Evolutionary conservation across 2,797 vertebrate species (phyloP), one percentile per base, ranked within the genome.

Genomic region (Prunella strophiata): DNA sequence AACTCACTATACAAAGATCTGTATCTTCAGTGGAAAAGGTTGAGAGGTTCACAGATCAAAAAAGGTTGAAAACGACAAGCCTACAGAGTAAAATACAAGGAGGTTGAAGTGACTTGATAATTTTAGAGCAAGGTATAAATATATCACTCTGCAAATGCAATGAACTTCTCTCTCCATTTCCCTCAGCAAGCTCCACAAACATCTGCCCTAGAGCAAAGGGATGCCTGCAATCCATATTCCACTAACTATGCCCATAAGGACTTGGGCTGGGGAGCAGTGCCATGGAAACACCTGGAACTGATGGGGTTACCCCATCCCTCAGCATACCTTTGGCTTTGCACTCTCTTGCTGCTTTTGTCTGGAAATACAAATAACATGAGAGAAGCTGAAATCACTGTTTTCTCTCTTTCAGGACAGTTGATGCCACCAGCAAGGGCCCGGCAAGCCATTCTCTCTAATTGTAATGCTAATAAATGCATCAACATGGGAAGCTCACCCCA

Each of bases 1-100:
- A 84, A 68, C 40, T 91, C 54, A 48, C 73, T 55, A 50, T 68
- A 43, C 22, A 71, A 20, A 85, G 65, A 80, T 32, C 32, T 71
- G 45, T 80, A 71, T 61, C 61, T 89, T 94, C 82, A 72, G n/a
- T 66, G 23, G 51, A 90, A 94, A 86, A 86, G 76, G 58, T 36
- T 81, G 66, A 81, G 61, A 93, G 10, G 84, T 91, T 94, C 72
- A 32, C 52, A 71, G 67, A 93, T 74, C 59, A 73, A 79, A 93
- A 91, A 83, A 54, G 50, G 48, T 85, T 91, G 80, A 95, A 76
- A 90, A 70, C 6, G 11, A 67, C 74, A 83, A 89, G 30, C 40
- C 77, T 59, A 66, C 4, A 70, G 52, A 79, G 63, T 42, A 87
- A 91, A 91, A 84, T 20, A 88, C 58, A 78, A 59, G 54, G 38